Evolutionary conservation across 2,888 invertebrate genomes (phyloP), one percentile per base, ranked within the genome.

Genomic region (Stenolophus ochropezus): DNA sequence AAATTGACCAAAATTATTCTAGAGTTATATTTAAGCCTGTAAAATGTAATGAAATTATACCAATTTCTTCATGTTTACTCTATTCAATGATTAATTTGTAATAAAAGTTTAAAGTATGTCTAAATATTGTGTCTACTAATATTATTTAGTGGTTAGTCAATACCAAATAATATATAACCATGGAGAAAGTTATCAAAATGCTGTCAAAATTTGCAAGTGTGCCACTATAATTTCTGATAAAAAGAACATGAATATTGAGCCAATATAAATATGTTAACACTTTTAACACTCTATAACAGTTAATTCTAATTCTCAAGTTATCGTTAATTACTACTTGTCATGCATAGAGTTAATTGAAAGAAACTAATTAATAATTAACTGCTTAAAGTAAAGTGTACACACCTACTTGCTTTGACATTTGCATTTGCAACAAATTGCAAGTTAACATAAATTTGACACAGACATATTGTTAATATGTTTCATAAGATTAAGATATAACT

Each of bases 331-430:
- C 61, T 25, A 61, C 61, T 61, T 61, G 61, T 61, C 61, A 61
- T 61, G 61, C 61, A 61, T 61, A 61, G 61, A 23, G 61, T 61
- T 61, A 61, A 61, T 25, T 61, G 61, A 61, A 58, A 58, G 25
- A 58, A 61, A 61, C 61, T 61, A 61, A 61, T 61, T 61, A 61
- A 61, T 61, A 61, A 61, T 61, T 61, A 61, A 61, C 61, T 21
- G 23, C 61, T 25, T 25, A 61, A 56, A 56, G 33, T 42, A 61
- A 25, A 61, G 61, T 27, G 23, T 4, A 61, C 23, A 61, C 61
- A 61, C 61, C 25, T 61, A 25, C 61, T 61, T 25, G 61, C n/a
- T 23, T 61, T 56, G 18, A 56, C 56, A 56, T 56, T 56, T 21
- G 61, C 61, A 61, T 61, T 61, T 23, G n/a, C 11, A 23, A 58